phyloP scores from a whole-genome alignment of 1,140 invertebrate genomes.

The Bombus vancouverensis region DNA sequence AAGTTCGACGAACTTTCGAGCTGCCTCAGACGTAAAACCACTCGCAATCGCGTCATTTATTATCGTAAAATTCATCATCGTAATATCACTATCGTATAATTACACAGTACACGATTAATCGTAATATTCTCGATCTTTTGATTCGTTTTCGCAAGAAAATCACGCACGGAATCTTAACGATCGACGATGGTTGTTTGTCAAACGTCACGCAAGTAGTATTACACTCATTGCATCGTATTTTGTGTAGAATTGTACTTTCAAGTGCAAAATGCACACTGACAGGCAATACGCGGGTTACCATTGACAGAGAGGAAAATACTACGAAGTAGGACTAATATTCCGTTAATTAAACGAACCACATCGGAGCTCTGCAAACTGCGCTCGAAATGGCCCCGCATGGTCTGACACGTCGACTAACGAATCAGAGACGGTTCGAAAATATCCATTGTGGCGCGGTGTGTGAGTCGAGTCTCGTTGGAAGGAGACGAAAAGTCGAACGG shows the following conservation, averaged over 20 bases:
- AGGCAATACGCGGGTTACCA: constrained; percentile 63
- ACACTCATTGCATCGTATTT: background rate
- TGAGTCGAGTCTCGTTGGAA: background rate
- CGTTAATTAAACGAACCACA: constrained; percentile 68
- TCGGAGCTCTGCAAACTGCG: background rate
- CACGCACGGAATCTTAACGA: background rate
- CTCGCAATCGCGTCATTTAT: background rate
- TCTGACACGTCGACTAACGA: constrained; percentile 12
- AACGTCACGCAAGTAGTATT: background rate
- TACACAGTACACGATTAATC: background rate
- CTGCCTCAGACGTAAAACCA: background rate
- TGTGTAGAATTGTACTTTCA: constrained; percentile 14
- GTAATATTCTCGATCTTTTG: background rate
- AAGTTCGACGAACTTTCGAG: background rate
- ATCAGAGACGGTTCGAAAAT: constrained; percentile 47
- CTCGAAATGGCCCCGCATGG: background rate
- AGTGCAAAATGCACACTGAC: constrained; percentile 71
- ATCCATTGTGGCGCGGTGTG: background rate
- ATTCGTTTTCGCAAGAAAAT: background rate
- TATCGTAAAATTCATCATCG: background rate
- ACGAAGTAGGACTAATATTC: constrained; percentile 62
- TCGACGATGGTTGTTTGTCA: background rate
- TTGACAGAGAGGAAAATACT: background rate
- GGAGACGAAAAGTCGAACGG: constrained; percentile 2
- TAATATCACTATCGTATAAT: no score